phyloP scores from a whole-genome alignment of 2,113 vertebrate genomes.

The Lates calcarifer region DNA sequence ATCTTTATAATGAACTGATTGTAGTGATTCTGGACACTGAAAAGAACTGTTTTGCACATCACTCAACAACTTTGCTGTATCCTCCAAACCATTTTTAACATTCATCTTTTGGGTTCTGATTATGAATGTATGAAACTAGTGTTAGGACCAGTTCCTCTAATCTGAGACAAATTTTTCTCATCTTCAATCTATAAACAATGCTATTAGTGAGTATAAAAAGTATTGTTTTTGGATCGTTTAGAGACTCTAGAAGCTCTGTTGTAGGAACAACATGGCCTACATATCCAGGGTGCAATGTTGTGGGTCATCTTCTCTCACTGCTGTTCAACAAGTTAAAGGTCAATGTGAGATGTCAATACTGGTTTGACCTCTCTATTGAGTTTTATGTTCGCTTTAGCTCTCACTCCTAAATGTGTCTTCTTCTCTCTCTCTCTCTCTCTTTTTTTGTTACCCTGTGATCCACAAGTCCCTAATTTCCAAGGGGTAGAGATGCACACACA shows the following conservation, averaged over 20 bases:
- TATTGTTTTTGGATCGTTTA: constrained; percentile 8
- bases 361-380: constrained; percentile 34
- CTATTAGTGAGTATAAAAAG: neutral
- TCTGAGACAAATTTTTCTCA: neutral
- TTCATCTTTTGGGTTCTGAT: neutral
- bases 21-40: too few relatives aligned
- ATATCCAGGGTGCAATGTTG: constrained; percentile 25
- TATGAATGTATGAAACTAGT: neutral
- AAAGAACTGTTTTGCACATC: too few relatives aligned
- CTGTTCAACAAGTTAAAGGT: constrained; percentile 57
- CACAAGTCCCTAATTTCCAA: constrained; percentile 11
- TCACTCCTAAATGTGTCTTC: constrained; percentile 17
- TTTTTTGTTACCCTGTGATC: constrained; percentile 5
- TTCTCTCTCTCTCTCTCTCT: neutral
- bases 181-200: too few relatives aligned
- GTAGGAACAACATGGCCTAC: constrained; percentile 28
- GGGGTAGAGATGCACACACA: constrained; percentile 7
- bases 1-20: too few relatives aligned
- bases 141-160: neutral
- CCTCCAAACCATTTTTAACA: too few relatives aligned
- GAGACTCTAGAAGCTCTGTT: constrained; percentile 9
- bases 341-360: constrained; percentile 30
- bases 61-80: too few relatives aligned
- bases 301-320: constrained; percentile 46
- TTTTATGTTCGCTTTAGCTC: constrained; percentile 47